Percentiles rank a stretch among this genome's conserved stretches.
Evolutionary conservation across 2,113 vertebrate species (phyloP).

Genomic region (Gnathochromis pfefferi): DNA sequence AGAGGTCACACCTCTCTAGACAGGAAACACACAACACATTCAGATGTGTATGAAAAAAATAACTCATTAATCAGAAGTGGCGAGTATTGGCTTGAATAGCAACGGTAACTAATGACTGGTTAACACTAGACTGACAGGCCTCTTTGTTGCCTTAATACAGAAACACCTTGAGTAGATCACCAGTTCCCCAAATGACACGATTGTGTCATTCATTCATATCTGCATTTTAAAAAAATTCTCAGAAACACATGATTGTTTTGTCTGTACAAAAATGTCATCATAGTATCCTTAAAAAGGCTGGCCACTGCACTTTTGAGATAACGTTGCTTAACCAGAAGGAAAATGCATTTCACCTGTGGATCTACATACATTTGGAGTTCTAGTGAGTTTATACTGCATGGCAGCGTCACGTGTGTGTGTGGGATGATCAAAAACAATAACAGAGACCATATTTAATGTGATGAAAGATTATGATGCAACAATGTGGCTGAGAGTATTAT

Average conservation of each 20-base stretch:
- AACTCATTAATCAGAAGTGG: background rate
- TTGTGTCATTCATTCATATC: background rate
- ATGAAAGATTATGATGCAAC: background rate
- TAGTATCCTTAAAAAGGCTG: background rate
- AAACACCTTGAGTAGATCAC: background rate
- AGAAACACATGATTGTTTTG: background rate
- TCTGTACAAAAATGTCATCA: background rate
- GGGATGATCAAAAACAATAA: background rate
- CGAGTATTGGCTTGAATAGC: background rate
- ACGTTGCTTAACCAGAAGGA: background rate
- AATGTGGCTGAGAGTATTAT: background rate
- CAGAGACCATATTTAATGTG: background rate
- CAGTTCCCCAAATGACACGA: rapidly evolving
- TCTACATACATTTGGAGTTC: background rate
- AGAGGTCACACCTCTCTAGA: background rate
- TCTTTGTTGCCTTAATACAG: background rate
- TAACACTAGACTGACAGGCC: rapidly evolving
- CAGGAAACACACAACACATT: background rate
- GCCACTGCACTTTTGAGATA: background rate
- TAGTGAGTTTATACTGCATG: background rate
- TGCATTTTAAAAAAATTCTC: background rate
- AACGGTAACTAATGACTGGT: background rate
- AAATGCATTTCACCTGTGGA: background rate
- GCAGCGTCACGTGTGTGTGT: background rate
- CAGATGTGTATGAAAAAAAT: background rate